Evolutionary conservation across 2,888 invertebrate genomes (phyloP).

Genomic region (Lithophane leautieri): DNA sequence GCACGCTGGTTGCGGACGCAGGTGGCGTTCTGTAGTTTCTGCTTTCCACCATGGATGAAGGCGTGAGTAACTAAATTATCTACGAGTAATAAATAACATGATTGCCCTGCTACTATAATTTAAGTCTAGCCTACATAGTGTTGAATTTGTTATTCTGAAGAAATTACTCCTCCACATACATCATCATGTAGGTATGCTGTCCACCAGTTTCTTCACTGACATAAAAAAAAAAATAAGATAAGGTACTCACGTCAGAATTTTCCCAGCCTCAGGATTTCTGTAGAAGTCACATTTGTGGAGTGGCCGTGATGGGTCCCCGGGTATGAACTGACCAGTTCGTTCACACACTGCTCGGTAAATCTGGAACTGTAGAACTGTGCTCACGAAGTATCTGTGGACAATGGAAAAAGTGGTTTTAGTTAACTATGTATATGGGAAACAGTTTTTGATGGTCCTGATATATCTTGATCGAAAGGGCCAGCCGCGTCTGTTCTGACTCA

Average conservation of each 20-base stretch:
- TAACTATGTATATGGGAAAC: neutral
- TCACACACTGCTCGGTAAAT: slow-evolving; percentile 96
- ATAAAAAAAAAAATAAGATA: neutral
- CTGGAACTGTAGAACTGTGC: slow-evolving; percentile 98
- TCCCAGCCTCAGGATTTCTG: slow-evolving; percentile 96
- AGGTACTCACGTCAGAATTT: slow-evolving; percentile 94
- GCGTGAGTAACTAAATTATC: neutral
- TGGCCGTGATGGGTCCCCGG: slow-evolving; percentile 92
- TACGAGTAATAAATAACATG: neutral
- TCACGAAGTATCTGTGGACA: slow-evolving; percentile 96
- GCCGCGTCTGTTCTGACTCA: too few relatives aligned
- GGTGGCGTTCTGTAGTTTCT: too few relatives aligned
- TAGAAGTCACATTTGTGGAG: slow-evolving; percentile 98
- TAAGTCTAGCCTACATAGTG: neutral
- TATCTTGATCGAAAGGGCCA: too few relatives aligned
- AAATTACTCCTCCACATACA: neutral
- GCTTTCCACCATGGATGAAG: too few relatives aligned
- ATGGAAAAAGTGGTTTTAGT: slow-evolving; percentile 3
- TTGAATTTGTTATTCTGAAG: too few relatives aligned
- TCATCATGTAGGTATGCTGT: neutral
- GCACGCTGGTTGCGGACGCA: too few relatives aligned
- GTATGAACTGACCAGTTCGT: slow-evolving; percentile 95
- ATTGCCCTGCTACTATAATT: neutral
- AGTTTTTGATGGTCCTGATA: neutral
- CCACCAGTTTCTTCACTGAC: neutral